A percentile compares a stretch with the other conserved stretches of the same genome.
phyloP scores from a whole-genome alignment of 2,888 invertebrate species.

The Anthoptus insignis region DNA sequence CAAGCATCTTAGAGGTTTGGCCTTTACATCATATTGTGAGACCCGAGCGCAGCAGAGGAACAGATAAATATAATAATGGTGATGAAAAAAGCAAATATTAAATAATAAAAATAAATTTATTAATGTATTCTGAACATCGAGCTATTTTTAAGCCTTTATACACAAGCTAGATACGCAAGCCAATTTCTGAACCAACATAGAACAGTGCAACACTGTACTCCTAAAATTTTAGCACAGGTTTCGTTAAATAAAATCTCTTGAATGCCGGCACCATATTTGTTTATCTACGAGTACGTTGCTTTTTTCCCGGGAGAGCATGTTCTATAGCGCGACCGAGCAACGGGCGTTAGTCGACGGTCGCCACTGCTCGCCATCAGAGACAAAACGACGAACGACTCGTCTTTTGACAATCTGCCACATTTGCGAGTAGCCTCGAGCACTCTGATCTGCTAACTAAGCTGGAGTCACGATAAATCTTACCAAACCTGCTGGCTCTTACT shows the following conservation, averaged over 20 bases:
- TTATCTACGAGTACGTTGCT: not conserved
- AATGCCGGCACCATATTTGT: not conserved
- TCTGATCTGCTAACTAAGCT: not conserved
- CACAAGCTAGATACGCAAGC: no score
- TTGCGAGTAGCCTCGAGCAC: constrained; percentile 1
- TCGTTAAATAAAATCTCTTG: not conserved
- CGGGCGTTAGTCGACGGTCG: constrained; percentile 48
- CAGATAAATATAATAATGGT: no score
- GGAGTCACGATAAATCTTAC: not conserved
- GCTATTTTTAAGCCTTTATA: no score
- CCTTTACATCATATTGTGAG: no score
- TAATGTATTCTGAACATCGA: no score
- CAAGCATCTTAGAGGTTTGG: no score
- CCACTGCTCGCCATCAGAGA: constrained; percentile 48
- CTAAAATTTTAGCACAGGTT: no score
- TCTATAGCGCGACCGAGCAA: constrained; percentile 58
- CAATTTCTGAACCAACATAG: no score
- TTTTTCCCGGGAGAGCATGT: constrained; percentile 2
- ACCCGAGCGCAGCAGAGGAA: no score
- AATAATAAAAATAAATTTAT: no score
- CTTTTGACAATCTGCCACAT: constrained; percentile 59
- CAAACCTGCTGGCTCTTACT: not conserved
- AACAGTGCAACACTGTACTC: no score
- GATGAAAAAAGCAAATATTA: no score
- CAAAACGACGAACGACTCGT: constrained; percentile 54